These are phyloP conservation scores for Diadromus collaris DNA, from an alignment of 2,888 invertebrate species.

Conservation along the genomic window DNA sequence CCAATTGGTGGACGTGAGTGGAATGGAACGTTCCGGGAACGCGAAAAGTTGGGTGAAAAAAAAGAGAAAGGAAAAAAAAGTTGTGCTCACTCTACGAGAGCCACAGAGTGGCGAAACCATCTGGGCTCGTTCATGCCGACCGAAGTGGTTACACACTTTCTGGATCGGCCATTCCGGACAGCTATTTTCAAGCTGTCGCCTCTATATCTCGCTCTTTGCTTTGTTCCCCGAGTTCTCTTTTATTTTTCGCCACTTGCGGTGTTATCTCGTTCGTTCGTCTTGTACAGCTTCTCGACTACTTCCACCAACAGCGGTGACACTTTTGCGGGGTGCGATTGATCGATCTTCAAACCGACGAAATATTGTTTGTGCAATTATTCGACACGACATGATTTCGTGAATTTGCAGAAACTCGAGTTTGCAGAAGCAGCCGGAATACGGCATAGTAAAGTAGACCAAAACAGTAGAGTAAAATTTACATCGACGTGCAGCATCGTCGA, in stretches of 20 bases:
- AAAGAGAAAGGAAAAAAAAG: slow-evolving; percentile 41
- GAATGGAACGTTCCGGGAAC: slow-evolving; percentile 54
- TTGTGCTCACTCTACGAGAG: slow-evolving; percentile 30
- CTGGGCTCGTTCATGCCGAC: slow-evolving; percentile 61
- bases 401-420: neutral
- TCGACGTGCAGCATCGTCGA: neutral
- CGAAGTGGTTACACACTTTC: slow-evolving; percentile 69
- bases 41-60: slow-evolving; percentile 50
- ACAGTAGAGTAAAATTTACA: neutral
- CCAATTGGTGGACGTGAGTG: slow-evolving; percentile 59
- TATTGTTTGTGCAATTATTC: neutral
- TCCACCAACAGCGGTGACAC: neutral
- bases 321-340: neutral
- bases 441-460: neutral
- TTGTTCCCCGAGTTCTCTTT: slow-evolving; percentile 36
- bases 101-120: slow-evolving; percentile 60
- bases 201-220: slow-evolving; percentile 34
- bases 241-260: slow-evolving; percentile 9
- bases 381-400: neutral
- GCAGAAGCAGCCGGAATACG: neutral
- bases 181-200: slow-evolving; percentile 64
- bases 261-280: slow-evolving; percentile 38
- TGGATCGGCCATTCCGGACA: slow-evolving; percentile 56
- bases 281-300: slow-evolving; percentile 29
- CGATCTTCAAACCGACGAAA: neutral